Evolutionary conservation across 2,888 invertebrate species (phyloP).

Genomic region (Apamea sordens): DNA sequence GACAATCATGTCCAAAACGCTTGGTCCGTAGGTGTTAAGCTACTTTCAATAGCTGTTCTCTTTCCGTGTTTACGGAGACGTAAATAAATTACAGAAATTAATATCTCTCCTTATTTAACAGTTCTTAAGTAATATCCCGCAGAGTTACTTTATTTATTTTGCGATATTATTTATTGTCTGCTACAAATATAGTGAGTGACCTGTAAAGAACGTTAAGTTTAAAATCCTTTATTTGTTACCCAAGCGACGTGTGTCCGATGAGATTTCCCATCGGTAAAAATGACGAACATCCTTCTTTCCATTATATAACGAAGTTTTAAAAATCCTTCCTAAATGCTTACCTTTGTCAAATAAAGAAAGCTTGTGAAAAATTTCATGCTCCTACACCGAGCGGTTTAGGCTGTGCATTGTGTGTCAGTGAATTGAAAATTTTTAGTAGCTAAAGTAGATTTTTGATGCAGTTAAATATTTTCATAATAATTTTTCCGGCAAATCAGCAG

Average conservation of each 20-base stretch:
- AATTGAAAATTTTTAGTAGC: background rate
- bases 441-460: background rate
- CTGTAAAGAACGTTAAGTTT: background rate
- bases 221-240: background rate
- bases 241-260: too few species aligned
- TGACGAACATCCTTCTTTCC: background rate
- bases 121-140: slow-evolving; percentile 37
- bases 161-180: slow-evolving; percentile 25
- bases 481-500: slow-evolving; percentile 4
- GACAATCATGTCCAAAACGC: slow-evolving; percentile 39
- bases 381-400: too few species aligned
- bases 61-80: slow-evolving; percentile 52
- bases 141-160: slow-evolving; percentile 30
- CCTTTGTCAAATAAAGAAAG: background rate
- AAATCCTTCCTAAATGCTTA: background rate
- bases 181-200: background rate
- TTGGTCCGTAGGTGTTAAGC: slow-evolving; percentile 55
- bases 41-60: slow-evolving; percentile 56
- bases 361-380: background rate
- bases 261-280: background rate
- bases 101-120: slow-evolving; percentile 47
- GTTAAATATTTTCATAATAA: background rate
- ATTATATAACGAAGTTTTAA: background rate
- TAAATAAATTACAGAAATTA: slow-evolving; percentile 53
- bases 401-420: background rate